Percentiles rank a stretch among this genome's conserved stretches.
phyloP scores from a whole-genome alignment of 2,797 vertebrate genomes.

The Anas georgica region DNA sequence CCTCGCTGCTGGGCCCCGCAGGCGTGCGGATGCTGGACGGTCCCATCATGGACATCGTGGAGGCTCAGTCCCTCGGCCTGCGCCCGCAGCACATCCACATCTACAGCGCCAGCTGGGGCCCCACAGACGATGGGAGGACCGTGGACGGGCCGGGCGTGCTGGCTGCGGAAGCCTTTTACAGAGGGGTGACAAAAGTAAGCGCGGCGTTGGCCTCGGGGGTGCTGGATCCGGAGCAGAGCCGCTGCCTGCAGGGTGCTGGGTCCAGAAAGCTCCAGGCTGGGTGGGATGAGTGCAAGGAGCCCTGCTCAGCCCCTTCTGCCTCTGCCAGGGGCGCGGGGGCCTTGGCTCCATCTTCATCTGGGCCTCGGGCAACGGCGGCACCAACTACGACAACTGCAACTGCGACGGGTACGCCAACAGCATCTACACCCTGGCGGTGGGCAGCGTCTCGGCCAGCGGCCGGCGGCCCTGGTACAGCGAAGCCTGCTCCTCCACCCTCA shows the following conservation, averaged over 20 bases:
- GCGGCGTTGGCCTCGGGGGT: accelerated
- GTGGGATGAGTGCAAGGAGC: accelerated
- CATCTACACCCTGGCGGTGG: slow-evolving; percentile 89
- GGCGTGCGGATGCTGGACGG: slow-evolving; percentile 93
- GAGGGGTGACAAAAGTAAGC: slow-evolving; percentile 68
- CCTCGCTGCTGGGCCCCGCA: slow-evolving; percentile 22
- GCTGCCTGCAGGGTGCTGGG: background rate
- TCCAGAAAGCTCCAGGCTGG: background rate
- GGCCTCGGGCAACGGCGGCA: slow-evolving; percentile 90
- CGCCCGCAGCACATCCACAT: slow-evolving; percentile 87
- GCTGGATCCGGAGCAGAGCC: background rate
- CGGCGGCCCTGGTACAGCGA: slow-evolving; percentile 87
- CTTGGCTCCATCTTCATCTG: slow-evolving; percentile 90
- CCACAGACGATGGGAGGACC: slow-evolving; percentile 86
- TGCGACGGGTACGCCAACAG: slow-evolving; percentile 91
- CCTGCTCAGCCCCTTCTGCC: accelerated
- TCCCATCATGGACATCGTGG: slow-evolving; percentile 84
- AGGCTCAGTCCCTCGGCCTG: slow-evolving; percentile 88
- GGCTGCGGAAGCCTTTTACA: slow-evolving; percentile 81
- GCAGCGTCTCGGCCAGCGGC: slow-evolving; percentile 84
- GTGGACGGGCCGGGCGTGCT: slow-evolving; percentile 87
- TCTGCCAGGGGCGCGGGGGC: slow-evolving; percentile 85
- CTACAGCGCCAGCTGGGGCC: slow-evolving; percentile 95
- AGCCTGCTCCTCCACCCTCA: slow-evolving; percentile 87
- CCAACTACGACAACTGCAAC: slow-evolving; percentile 87